Conservation (phyloP, 2,113 vertebrate genomes). For the Mola mola region DNA sequence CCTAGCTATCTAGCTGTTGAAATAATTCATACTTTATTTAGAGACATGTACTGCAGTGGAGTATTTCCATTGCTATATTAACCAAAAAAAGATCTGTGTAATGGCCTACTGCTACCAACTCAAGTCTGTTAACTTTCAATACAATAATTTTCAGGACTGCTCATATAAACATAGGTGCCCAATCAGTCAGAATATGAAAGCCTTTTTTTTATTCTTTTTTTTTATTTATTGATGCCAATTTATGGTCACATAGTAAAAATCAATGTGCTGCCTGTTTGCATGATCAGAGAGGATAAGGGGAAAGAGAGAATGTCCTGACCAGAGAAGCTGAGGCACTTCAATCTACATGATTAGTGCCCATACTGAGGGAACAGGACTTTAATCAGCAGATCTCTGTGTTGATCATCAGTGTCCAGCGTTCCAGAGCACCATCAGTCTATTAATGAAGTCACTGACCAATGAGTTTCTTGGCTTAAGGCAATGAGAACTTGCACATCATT, state of each 20-base stretch:
- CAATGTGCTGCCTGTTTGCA: slow-evolving; percentile 8
- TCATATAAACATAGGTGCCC: background rate
- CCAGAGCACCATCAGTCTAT: slow-evolving; percentile 45
- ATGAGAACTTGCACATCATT: too few species aligned
- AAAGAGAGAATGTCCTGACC: slow-evolving; percentile 18
- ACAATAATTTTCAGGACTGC: background rate
- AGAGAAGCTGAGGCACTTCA: slow-evolving; percentile 47
- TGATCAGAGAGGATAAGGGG: slow-evolving; percentile 29
- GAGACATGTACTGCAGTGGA: too few species aligned
- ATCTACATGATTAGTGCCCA: slow-evolving; percentile 65
- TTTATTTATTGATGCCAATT: background rate
- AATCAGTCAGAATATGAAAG: background rate
- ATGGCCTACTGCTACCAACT: too few species aligned
- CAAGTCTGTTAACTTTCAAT: too few species aligned
- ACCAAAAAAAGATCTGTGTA: too few species aligned
- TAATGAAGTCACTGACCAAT: slow-evolving; percentile 68
- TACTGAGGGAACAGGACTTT: slow-evolving; percentile 65
- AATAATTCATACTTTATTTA: too few species aligned
- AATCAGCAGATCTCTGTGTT: slow-evolving; percentile 64
- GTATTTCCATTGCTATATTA: too few species aligned
- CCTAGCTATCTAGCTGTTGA: too few species aligned
- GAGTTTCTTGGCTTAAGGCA: slow-evolving; percentile 33
- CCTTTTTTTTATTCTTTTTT: too few species aligned
- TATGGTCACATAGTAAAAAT: slow-evolving; percentile 20
- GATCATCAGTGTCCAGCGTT: slow-evolving; percentile 60